Evolutionary conservation across 2,888 invertebrate genomes (phyloP).

Genomic region (Tipula lateralis): DNA sequence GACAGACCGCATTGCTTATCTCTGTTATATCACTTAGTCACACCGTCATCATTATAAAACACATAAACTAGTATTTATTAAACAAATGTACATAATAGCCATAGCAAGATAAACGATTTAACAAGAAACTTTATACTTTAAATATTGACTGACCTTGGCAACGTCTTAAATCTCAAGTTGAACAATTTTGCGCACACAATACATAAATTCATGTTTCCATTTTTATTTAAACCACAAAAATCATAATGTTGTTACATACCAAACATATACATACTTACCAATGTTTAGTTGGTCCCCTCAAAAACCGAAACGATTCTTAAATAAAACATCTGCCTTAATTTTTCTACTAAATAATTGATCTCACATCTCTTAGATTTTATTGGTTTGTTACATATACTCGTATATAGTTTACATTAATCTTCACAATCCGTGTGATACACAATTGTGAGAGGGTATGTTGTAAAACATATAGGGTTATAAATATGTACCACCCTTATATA

Average conservation of each 20-base stretch:
- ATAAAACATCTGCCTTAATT: neutral
- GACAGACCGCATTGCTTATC: too few relatives aligned
- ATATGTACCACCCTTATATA: neutral
- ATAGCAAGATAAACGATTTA: neutral
- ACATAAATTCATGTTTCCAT: neutral
- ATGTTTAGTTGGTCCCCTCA: neutral
- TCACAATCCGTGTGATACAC: neutral
- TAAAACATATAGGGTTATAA: neutral
- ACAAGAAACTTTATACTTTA: neutral
- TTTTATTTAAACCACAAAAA: neutral
- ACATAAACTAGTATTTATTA: neutral
- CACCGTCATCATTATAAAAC: neutral
- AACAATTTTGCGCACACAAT: neutral
- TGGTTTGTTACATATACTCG: too few relatives aligned
- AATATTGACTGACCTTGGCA: neutral
- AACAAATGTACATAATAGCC: too few relatives aligned
- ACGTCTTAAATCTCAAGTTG: too few relatives aligned
- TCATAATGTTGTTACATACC: too few relatives aligned
- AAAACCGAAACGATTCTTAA: neutral
- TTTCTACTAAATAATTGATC: conserved; percentile 4
- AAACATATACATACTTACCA: conserved; percentile 20
- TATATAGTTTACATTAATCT: neutral
- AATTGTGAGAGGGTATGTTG: neutral
- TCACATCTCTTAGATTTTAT: conserved; percentile 2
- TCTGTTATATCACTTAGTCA: neutral